Percentiles rank a stretch among this genome's conserved stretches.
Conservation (phyloP, 2,888 invertebrate genomes). For the Himalopsyche kuldschensis region DNA sequence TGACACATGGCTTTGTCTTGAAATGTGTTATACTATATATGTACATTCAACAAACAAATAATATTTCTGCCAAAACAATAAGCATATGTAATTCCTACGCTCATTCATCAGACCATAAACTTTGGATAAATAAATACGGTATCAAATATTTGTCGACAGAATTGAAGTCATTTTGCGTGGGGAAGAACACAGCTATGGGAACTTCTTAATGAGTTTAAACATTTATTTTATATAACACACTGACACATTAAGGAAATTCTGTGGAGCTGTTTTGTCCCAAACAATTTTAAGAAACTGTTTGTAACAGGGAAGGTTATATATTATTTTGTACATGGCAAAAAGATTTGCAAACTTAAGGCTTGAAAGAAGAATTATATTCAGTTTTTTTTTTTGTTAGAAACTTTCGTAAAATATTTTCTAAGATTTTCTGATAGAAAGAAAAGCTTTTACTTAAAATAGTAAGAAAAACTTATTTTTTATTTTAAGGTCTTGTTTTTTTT, state of each 20-base stretch:
- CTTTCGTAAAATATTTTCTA: too few species aligned
- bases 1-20: background rate
- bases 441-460: too few species aligned
- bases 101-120: background rate
- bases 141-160: background rate
- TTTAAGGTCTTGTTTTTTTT: too few species aligned
- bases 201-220: background rate
- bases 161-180: background rate
- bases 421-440: too few species aligned
- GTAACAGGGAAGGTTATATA: background rate
- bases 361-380: too few species aligned
- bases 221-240: background rate
- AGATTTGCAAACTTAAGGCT: too few species aligned
- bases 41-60: background rate
- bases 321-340: background rate
- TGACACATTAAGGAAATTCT: background rate
- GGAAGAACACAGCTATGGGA: background rate
- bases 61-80: background rate
- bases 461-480: too few species aligned
- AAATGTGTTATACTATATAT: background rate
- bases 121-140: background rate
- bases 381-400: too few species aligned
- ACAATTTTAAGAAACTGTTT: background rate
- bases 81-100: background rate
- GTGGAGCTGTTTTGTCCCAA: background rate